Base-by-base conservation (phyloP, 2,113 vertebrate species). In the Poeciliopsis occidentalis region DNA sequence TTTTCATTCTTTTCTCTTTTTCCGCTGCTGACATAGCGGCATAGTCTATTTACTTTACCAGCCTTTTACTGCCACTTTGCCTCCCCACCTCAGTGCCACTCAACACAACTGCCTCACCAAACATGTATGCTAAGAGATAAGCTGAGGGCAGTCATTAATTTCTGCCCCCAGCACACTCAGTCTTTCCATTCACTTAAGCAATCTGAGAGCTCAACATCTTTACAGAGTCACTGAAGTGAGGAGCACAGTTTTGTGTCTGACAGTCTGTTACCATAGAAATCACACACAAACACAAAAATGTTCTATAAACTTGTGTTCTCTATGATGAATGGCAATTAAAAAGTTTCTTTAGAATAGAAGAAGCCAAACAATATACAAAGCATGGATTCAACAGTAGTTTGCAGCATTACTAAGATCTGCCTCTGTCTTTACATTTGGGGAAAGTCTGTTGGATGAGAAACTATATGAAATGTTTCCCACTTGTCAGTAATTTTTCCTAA, bases 11-110 rank as follows among this genome's bases (percentile, higher is more conserved):
- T 85, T 79, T 77, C 65, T 78, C 62, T 78, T 72, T 82, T 79
- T 81, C 78, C 82, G 78, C 65, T 83, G 87, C 65, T 83, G 85
- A 81, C 82, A 85, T 80, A 84, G 64, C 41, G 73, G 73, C 67
- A 34, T 17, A n/a, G 39, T 79, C 78, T 89, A 88, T 90, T 91
- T 88, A 91, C 88, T 89, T 92, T 83, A 85, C 63, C 90, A 88
- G 64, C 78, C 70, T 82, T 90, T 88, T 78, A 84, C 76, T 77
- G 76, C 80, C 73, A 63, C 60, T 22, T 4, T 41, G 39, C 60
- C 65, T 74, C 19, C 60, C 66, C 41, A 19, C 44, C 34, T 2
- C 69, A 57, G 1, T 41, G 12, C 41, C 57, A 69, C 63, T 44
- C 30, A 3, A 24, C 62, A 27, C 61, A 27, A 4, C 69, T 12